phyloP scores from a whole-genome alignment of 2,113 vertebrate species.

The Atherinomorus stipes region DNA sequence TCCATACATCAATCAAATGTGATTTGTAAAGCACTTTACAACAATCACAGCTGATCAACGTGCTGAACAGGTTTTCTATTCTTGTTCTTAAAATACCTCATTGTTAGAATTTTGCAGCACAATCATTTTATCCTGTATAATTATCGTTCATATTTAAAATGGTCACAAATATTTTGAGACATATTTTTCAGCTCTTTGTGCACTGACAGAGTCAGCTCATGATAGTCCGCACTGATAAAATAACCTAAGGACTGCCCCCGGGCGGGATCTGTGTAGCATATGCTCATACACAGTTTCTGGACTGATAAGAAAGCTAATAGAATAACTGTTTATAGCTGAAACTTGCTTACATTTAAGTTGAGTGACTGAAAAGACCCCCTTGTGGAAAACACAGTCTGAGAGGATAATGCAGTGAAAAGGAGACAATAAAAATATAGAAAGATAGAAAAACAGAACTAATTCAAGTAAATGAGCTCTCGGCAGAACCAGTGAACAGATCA shows the following conservation, averaged over 20 bases:
- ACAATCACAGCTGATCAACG: too few species aligned
- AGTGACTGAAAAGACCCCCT: conserved; percentile 20
- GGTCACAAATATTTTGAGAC: not conserved
- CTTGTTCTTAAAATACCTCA: too few species aligned
- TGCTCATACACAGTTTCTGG: conserved; percentile 14
- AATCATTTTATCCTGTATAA: too few species aligned
- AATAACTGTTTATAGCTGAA: conserved; percentile 6
- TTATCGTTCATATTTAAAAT: too few species aligned
- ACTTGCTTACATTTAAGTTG: conserved; percentile 35
- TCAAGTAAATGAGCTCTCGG: conserved; percentile 5
- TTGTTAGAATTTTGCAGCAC: too few species aligned
- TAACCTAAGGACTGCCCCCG: conserved; percentile 38
- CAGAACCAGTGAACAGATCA: conserved; percentile 4
- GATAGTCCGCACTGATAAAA: conserved; percentile 32
- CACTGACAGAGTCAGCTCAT: conserved; percentile 13
- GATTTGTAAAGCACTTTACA: too few species aligned
- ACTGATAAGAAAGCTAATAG: conserved; percentile 23
- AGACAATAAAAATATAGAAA: not conserved
- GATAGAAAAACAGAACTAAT: not conserved
- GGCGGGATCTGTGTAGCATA: conserved; percentile 28
- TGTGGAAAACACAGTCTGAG: conserved; percentile 2
- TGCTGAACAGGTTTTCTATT: too few species aligned
- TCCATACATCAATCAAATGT: too few species aligned
- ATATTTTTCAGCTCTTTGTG: not conserved
- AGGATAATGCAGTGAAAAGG: not conserved